Conservation (phyloP, 1,140 invertebrate species). For the Heterodera carotae region DNA sequence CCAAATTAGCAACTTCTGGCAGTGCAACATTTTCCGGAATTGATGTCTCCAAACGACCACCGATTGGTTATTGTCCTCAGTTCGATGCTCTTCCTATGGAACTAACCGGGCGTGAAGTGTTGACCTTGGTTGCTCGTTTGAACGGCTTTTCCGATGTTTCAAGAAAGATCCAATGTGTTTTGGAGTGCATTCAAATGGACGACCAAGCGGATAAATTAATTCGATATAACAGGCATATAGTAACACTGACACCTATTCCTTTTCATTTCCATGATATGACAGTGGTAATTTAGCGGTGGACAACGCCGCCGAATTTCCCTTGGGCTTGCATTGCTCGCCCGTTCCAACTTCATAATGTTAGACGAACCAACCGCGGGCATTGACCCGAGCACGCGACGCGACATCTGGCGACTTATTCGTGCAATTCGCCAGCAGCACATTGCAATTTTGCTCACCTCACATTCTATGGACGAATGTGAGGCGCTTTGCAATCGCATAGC, state of each 20-base stretch:
- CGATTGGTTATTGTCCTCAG: slow-evolving; percentile 55
- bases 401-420: slow-evolving; percentile 69
- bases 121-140: slow-evolving; percentile 42
- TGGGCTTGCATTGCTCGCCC: slow-evolving; percentile 50
- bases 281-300: slow-evolving; percentile 68
- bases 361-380: slow-evolving; percentile 65
- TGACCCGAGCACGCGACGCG: slow-evolving; percentile 69
- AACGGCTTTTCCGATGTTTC: slow-evolving; percentile 48
- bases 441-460: slow-evolving; percentile 61
- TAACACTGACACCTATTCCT: too few species aligned
- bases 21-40: slow-evolving; percentile 40
- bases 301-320: slow-evolving; percentile 53
- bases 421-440: slow-evolving; percentile 47
- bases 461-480: slow-evolving; percentile 66
- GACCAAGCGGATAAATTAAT: slow-evolving; percentile 46
- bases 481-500: slow-evolving; percentile 73
- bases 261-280: too few species aligned
- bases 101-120: slow-evolving; percentile 46
- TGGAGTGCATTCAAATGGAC: slow-evolving; percentile 38
- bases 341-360: slow-evolving; percentile 47
- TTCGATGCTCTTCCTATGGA: slow-evolving; percentile 54
- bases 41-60: slow-evolving; percentile 41
- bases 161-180: slow-evolving; percentile 38
- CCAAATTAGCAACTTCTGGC: slow-evolving; percentile 40
- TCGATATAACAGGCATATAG: slow-evolving; percentile 31